Base-by-base conservation (phyloP, 2,113 vertebrate genomes). In the Talpa occidentalis region DNA sequence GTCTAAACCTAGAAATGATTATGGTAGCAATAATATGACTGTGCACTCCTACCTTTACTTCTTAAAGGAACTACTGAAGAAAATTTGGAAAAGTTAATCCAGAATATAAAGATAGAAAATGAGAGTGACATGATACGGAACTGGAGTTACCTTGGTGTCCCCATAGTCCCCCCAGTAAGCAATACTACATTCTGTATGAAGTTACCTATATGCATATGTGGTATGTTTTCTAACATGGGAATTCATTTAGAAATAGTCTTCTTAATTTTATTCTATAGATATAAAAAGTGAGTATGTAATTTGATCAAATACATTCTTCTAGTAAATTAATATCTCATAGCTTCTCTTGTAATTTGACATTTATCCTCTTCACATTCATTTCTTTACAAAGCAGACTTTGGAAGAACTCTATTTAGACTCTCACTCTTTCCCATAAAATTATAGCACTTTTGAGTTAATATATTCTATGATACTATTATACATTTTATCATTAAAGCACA, bases 1-100 rank as follows among this genome's bases (percentile, higher is more conserved):
- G n/a, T 60, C 6, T 66, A 26, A 86, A 77, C 15, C 56, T 89
- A 56, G 37, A 96, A 80, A 77, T 90, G 52, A 78, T 86, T 89
- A 5, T 67, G 40, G 4, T 74, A 91, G 30, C 59, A 49, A 0
- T 87, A 81, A 14, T 67, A 30, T 90, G 66, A 93, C 76, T 74
- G 2, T 90, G 5, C 15, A 24, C 16, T 88, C 14, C 11, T 60
- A 42, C 94, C 72, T 98, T 88, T 96, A 42, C 60, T 56, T 94
- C 37, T 76, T 86, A 64, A 98, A 99, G 99, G 99, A 97, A 99
- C 99, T 84, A 99, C 99, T 0, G 98, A 99, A 78, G 99, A 99
- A 97, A 99, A 99, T 97, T 98, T 99, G 96, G 99, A 98, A 96
- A 99, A 99, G 96, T 98, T 99, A 87, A 99, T 99, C 97, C 99